Conservation (phyloP, 35 echinoderm and acorn worm species). For the Diadema setosum region DNA sequence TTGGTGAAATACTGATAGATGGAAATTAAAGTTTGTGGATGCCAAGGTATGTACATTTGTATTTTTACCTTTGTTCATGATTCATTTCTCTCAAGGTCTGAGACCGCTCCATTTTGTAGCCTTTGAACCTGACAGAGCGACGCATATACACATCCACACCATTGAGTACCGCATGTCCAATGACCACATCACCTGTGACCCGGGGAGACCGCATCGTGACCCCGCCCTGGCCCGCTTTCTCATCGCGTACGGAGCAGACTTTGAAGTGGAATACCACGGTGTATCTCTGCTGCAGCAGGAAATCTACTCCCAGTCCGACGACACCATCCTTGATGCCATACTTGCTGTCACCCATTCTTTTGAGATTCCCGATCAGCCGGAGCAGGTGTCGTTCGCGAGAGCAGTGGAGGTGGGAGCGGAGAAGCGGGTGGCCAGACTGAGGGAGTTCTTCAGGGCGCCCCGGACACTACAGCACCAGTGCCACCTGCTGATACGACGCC, state of each 20-base stretch:
- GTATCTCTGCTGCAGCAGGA: conserved; percentile 70
- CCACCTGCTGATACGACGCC: conserved; percentile 13
- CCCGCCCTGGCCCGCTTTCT: conserved; percentile 33
- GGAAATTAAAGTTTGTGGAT: too few relatives aligned
- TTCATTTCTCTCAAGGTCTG: conserved; percentile 44
- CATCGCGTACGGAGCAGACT: conserved; percentile 74
- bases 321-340: conserved; percentile 36
- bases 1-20: too few relatives aligned
- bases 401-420: not conserved
- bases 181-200: conserved; percentile 63
- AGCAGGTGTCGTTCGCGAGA: not conserved
- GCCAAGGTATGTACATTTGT: too few relatives aligned
- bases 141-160: conserved; percentile 40
- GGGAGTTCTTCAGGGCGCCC: conserved; percentile 18
- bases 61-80: too few relatives aligned
- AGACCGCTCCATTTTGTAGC: conserved; percentile 70
- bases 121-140: conserved; percentile 32
- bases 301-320: conserved; percentile 56
- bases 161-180: conserved; percentile 43
- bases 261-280: conserved; percentile 48
- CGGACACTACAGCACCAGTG: conserved; percentile 54
- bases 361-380: conserved; percentile 34
- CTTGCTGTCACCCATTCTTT: not conserved
- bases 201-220: conserved; percentile 27
- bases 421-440: conserved; percentile 45